These are phyloP conservation scores for Trichechus manatus DNA, from an alignment of 2,113 vertebrate species.

Conservation along the genomic window DNA sequence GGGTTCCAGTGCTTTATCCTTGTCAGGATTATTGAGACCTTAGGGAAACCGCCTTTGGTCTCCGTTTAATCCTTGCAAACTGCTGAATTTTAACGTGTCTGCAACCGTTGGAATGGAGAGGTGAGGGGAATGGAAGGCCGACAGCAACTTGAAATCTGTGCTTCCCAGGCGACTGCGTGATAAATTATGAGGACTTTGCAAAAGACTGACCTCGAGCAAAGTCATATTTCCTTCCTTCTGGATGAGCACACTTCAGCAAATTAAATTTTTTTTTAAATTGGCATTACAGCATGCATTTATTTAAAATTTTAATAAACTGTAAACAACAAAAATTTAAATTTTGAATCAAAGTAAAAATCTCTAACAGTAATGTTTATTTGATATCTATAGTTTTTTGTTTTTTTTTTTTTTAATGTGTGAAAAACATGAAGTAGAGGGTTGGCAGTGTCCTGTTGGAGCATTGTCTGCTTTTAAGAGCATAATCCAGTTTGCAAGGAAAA, in stretches of 20 bases:
- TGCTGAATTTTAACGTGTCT: background rate
- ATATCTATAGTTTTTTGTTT: background rate
- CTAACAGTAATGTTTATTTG: background rate
- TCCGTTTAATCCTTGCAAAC: background rate
- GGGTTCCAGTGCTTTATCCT: background rate
- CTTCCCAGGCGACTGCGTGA: background rate
- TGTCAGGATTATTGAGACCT: slow-evolving; percentile 23
- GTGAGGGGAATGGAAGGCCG: background rate
- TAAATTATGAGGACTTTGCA: background rate
- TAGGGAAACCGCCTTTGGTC: background rate
- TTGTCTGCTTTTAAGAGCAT: background rate
- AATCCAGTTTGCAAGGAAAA: slow-evolving; percentile 3
- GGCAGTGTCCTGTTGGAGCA: background rate
- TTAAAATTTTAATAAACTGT: background rate
- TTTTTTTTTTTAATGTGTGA: background rate
- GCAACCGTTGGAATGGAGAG: background rate
- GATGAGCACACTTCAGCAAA: background rate
- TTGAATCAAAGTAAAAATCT: background rate
- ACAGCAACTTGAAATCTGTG: background rate
- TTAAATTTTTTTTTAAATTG: background rate
- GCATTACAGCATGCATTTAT: background rate
- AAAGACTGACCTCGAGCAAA: background rate
- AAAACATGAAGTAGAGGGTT: background rate
- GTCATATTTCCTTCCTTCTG: background rate
- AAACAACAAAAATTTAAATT: background rate